phyloP scores from a whole-genome alignment of 2,113 vertebrate genomes.

The Catharus minimus region DNA sequence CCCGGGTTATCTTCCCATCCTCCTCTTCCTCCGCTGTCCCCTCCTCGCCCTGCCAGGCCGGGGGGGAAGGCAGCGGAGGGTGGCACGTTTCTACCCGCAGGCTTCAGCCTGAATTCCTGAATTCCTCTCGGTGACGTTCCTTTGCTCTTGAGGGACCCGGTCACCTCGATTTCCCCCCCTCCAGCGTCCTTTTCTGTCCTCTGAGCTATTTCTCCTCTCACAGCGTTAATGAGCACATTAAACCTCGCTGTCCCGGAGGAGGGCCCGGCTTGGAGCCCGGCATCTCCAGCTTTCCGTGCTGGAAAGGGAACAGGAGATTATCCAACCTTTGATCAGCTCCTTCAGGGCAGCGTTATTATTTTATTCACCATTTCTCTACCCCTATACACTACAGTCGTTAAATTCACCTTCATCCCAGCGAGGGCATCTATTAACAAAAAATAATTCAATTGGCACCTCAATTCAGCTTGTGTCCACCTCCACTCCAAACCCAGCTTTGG shows the following conservation, averaged over 20 bases:
- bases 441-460: background rate
- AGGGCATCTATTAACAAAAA: background rate
- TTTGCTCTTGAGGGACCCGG: background rate
- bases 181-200: conserved; percentile 21
- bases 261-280: background rate
- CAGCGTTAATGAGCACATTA: conserved; percentile 3
- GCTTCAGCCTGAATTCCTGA: conserved; percentile 21
- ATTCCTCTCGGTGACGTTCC: background rate
- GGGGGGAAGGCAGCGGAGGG: background rate
- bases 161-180: conserved; percentile 21
- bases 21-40: background rate
- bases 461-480: background rate
- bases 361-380: background rate
- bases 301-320: background rate
- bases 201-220: background rate
- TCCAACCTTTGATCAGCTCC: background rate
- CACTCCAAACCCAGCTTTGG: background rate
- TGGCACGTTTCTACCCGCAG: background rate
- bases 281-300: fast-evolving
- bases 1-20: background rate
- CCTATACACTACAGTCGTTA: fast-evolving
- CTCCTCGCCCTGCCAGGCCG: background rate
- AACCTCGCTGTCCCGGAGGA: background rate
- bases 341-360: background rate
- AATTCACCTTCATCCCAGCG: background rate